Evolutionary conservation across 2,113 vertebrate genomes (phyloP).

Genomic region (Cyanoliseus patagonus): DNA sequence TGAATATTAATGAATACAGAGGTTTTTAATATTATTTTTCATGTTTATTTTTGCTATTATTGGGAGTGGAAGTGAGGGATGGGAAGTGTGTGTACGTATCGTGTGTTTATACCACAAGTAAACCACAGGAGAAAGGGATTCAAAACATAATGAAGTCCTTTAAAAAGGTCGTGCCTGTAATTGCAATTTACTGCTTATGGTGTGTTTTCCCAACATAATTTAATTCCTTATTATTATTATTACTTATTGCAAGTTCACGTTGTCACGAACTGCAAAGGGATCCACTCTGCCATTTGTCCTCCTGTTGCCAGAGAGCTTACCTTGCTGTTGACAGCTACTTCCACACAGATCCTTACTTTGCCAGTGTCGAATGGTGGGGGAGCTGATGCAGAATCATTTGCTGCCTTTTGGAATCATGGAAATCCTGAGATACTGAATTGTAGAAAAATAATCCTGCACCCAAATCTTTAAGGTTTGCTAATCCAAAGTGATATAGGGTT

Average conservation of each 20-base stretch:
- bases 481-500: background rate
- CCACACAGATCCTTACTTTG: background rate
- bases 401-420: background rate
- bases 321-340: background rate
- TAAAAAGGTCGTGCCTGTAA: background rate
- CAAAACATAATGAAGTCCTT: background rate
- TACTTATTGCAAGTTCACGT: background rate
- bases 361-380: background rate
- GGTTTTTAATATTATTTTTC: conserved; percentile 75
- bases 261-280: background rate
- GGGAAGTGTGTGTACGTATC: background rate
- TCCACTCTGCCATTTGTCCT: background rate
- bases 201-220: background rate
- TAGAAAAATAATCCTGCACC: background rate
- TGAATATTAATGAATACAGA: conserved; percentile 83
- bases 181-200: background rate
- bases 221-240: background rate
- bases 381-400: background rate
- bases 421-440: background rate
- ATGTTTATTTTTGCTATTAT: conserved; percentile 66
- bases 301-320: background rate
- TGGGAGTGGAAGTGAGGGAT: background rate
- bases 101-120: background rate
- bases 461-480: background rate
- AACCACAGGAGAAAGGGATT: background rate